These are phyloP conservation scores for Oncorhynchus kisutch DNA, from an alignment of 2,113 vertebrate species.

Conservation along the genomic window DNA sequence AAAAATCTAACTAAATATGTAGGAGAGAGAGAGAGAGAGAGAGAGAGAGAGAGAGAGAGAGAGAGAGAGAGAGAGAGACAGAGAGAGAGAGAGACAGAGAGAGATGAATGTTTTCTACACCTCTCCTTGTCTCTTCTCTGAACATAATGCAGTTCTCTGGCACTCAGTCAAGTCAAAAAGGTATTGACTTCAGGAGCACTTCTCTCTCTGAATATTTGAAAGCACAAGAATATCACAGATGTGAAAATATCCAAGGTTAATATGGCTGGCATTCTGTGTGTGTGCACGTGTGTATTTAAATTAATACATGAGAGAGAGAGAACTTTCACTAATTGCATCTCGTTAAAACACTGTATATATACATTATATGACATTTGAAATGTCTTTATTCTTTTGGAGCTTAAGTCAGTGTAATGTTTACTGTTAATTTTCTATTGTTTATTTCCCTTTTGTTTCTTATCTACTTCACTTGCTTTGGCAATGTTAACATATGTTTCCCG, in stretches of 20 bases:
- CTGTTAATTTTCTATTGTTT: no score
- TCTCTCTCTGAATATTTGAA: conserved; percentile 24
- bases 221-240: conserved; percentile 3
- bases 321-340: no score
- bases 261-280: background rate
- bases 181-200: conserved; percentile 36
- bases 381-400: no score
- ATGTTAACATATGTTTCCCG: no score
- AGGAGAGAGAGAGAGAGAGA: conserved; percentile 32
- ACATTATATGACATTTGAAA: no score
- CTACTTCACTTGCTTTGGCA: no score
- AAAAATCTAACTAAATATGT: background rate
- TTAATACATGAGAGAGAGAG: no score
- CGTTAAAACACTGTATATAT: no score
- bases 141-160: conserved; percentile 54
- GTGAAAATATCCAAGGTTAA: conserved; percentile 20
- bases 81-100: background rate
- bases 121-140: conserved; percentile 44
- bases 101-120: conserved; percentile 23
- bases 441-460: no score
- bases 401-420: no score
- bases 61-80: background rate
- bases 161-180: conserved; percentile 44
- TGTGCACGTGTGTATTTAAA: conserved; percentile 10
- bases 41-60: background rate